Conservation (phyloP, 2,113 vertebrate species). For the Tympanuchus pallidicinctus region DNA sequence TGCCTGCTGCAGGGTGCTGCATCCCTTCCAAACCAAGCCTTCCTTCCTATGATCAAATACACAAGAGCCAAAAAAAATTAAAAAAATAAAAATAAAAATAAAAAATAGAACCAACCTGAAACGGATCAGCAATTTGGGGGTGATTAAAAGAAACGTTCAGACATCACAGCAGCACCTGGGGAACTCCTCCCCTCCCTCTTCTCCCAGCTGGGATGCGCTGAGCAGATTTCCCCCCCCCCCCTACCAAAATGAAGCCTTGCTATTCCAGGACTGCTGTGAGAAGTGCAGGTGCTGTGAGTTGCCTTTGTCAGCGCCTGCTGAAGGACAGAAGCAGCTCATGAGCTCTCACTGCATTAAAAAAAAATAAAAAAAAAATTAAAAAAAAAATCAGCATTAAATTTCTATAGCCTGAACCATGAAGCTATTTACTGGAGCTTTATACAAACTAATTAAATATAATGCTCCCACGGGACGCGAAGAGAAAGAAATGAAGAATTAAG, state of each 20-base stretch:
- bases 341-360: background rate
- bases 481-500: conserved; percentile 46
- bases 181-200: background rate
- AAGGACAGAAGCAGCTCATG: conserved; percentile 6
- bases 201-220: background rate
- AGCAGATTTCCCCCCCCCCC: background rate
- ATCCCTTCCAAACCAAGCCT: too few species aligned
- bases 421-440: conserved; percentile 75
- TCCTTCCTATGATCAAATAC: background rate
- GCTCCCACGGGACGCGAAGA: conserved; percentile 56
- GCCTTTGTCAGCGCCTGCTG: background rate
- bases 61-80: background rate
- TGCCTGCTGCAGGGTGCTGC: too few species aligned
- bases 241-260: background rate
- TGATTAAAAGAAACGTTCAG: background rate
- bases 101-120: background rate
- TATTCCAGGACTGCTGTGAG: background rate
- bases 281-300: background rate
- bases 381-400: conserved; percentile 26
- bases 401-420: conserved; percentile 28
- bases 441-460: conserved; percentile 81
- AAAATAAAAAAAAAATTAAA: background rate
- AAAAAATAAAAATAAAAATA: too few species aligned
- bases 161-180: background rate
- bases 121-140: background rate